Conservation (phyloP, 2,797 vertebrate species). For the Rhinichthys osculus region DNA sequence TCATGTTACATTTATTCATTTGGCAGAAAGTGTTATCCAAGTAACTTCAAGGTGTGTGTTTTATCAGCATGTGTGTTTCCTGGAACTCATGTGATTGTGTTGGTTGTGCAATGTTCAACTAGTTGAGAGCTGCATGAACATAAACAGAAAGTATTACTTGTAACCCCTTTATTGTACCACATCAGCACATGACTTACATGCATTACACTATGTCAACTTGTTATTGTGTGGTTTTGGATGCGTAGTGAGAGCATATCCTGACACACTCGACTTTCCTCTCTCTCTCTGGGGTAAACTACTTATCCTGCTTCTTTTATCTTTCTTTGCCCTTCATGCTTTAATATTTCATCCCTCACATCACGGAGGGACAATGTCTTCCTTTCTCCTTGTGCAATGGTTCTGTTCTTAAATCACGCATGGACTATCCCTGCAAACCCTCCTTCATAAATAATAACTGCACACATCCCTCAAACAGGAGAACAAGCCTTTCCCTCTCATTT, state of each 20-base stretch:
- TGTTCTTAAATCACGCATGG: neutral
- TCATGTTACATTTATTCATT: neutral
- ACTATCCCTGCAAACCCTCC: neutral
- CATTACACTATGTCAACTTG: neutral
- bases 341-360: neutral
- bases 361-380: neutral
- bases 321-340: constrained; percentile 6
- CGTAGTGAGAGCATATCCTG: neutral
- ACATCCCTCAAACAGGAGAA: neutral
- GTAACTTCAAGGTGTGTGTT: neutral
- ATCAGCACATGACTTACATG: neutral
- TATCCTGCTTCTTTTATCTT: neutral
- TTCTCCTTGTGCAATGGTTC: neutral
- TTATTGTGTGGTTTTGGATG: neutral
- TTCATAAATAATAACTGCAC: constrained; percentile 34
- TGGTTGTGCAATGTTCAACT: neutral
- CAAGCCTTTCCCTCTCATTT: neutral
- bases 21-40: neutral
- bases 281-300: neutral
- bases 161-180: neutral
- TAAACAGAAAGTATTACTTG: neutral
- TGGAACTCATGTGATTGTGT: neutral
- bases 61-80: neutral
- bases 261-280: neutral
- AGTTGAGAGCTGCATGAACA: neutral